Conservation (phyloP, 2,113 vertebrate species). For the Sarotherodon lohbergeri region DNA sequence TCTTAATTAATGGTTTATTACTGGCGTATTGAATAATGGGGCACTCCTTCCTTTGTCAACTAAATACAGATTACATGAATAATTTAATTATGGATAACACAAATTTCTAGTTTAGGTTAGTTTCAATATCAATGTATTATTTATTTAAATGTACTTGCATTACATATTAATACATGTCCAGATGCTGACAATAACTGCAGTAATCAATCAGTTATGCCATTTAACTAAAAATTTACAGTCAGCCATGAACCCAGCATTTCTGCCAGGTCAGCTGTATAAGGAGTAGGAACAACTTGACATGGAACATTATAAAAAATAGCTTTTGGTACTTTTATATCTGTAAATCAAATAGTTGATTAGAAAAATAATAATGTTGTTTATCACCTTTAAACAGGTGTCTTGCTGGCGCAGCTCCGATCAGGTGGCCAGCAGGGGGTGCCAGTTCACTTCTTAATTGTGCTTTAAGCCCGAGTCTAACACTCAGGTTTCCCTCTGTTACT, state of each 20-base stretch:
- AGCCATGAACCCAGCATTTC: neutral
- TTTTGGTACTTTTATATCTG: neutral
- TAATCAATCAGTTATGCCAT: accelerated
- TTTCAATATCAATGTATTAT: neutral
- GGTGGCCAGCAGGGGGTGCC: constrained; percentile 41
- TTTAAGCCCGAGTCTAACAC: neutral
- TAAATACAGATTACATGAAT: neutral
- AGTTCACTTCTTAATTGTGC: neutral
- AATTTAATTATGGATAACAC: neutral
- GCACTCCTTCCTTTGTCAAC: neutral
- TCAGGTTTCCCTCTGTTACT: neutral
- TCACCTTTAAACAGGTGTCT: neutral
- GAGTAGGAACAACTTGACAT: neutral
- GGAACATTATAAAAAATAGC: neutral
- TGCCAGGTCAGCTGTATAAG: neutral
- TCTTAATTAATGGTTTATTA: neutral
- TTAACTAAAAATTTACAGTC: neutral
- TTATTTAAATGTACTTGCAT: neutral
- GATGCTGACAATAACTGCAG: neutral
- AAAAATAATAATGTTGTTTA: neutral
- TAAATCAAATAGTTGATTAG: neutral
- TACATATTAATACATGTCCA: neutral
- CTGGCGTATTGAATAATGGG: neutral
- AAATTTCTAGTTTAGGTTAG: neutral
- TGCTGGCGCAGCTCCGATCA: neutral